Conservation (phyloP, 1,140 invertebrate species). For the Bombus affinis region DNA sequence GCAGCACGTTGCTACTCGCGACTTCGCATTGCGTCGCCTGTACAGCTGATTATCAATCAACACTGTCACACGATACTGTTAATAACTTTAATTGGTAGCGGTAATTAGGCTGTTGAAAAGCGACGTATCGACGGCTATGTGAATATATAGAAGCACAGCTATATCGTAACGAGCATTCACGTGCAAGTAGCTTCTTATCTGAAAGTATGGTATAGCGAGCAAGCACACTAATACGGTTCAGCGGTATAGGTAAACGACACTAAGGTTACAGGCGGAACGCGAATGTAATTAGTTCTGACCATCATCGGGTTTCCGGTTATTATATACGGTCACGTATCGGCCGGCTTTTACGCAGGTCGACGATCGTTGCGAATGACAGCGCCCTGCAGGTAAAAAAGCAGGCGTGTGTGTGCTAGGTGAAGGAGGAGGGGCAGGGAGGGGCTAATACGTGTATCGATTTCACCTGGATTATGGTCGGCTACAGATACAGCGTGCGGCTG, state of each 20-base stretch:
- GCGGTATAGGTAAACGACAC: constrained; percentile 11
- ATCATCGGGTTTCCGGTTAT: constrained; percentile 61
- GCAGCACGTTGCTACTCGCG: neutral
- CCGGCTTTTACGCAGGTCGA: constrained; percentile 20
- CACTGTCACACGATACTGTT: neutral
- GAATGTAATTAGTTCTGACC: constrained; percentile 63
- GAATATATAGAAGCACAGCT: neutral
- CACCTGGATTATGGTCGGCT: constrained; percentile 20
- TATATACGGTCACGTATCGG: constrained; percentile 61
- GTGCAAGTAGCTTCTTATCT: neutral
- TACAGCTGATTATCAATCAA: neutral
- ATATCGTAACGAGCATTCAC: neutral
- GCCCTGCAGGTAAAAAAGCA: neutral
- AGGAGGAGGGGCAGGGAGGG: neutral
- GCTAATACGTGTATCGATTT: constrained; percentile 35
- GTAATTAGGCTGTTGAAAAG: neutral
- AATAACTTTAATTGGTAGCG: constrained; percentile 14
- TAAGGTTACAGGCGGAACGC: constrained; percentile 47
- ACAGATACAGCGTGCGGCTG: neutral
- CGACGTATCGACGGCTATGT: neutral
- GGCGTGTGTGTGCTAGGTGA: too few relatives aligned
- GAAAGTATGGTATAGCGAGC: neutral
- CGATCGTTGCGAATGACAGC: constrained; percentile 40
- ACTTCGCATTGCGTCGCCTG: too few relatives aligned
- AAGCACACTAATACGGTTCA: neutral